A percentile compares a stretch with the other conserved stretches of the same genome.
Conservation (phyloP, 2,113 vertebrate genomes). For the Amazona vittata region DNA sequence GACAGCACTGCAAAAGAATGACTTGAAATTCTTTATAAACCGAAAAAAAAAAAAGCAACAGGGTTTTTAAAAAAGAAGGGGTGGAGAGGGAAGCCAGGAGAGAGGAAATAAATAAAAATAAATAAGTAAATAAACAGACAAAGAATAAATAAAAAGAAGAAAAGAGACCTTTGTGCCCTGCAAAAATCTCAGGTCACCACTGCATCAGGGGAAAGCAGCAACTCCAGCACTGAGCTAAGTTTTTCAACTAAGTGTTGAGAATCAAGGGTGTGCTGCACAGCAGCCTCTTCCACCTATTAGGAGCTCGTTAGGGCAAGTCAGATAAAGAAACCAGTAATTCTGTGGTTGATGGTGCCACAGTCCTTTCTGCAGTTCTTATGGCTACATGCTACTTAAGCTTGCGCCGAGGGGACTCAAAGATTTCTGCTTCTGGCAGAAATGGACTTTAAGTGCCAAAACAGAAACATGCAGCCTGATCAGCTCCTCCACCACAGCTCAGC, state of each 20-base stretch:
- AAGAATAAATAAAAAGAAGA: too few species aligned
- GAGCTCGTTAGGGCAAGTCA: background rate
- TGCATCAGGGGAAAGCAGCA: background rate
- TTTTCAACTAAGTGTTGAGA: background rate
- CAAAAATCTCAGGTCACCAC: background rate
- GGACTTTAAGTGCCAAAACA: background rate
- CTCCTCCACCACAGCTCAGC: background rate
- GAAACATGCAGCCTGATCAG: background rate
- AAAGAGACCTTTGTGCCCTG: background rate
- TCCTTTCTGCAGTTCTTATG: background rate
- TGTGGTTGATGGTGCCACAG: background rate
- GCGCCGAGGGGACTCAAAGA: background rate
- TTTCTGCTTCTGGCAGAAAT: background rate
- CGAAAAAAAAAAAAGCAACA: background rate
- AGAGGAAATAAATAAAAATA: background rate
- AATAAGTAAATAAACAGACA: too few species aligned
- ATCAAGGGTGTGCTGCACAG: background rate
- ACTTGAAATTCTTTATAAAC: background rate
- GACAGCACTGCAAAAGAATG: background rate
- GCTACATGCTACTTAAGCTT: background rate
- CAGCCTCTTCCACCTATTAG: background rate
- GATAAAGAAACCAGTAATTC: background rate
- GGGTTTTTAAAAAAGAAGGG: background rate
- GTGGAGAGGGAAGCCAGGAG: background rate
- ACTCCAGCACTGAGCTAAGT: background rate